These are phyloP conservation scores for Equus przewalskii DNA, from an alignment of 2,113 vertebrate species.

Conservation along the genomic window DNA sequence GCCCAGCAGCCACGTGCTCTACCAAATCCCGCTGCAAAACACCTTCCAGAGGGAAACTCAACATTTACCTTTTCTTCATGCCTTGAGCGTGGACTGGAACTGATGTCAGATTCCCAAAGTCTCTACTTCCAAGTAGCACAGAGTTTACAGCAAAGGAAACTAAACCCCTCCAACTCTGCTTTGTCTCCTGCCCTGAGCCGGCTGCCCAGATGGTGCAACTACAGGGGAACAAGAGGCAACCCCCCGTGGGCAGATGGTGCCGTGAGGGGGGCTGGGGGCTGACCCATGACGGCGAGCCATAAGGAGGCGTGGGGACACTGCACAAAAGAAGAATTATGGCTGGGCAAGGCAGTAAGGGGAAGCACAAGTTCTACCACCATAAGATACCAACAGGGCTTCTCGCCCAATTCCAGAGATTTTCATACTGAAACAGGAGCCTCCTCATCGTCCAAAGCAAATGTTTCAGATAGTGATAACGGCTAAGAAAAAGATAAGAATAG, in stretches of 20 bases:
- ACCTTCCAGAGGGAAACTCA: background rate
- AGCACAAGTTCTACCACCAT: background rate
- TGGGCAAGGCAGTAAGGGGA: background rate
- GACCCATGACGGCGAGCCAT: background rate
- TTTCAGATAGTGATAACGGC: background rate
- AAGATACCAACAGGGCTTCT: background rate
- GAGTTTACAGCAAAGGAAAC: background rate
- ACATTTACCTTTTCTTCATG: background rate
- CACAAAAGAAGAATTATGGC: background rate
- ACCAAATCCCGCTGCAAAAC: background rate
- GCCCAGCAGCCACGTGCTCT: background rate
- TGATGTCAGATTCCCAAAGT: background rate
- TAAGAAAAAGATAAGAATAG: background rate
- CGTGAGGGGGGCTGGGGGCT: background rate
- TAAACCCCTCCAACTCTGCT: background rate
- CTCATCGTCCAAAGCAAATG: background rate
- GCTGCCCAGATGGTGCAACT: background rate
- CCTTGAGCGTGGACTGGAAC: background rate
- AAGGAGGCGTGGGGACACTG: background rate
- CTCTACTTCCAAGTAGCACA: accelerated
- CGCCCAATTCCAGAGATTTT: background rate
- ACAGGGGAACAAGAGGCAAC: background rate
- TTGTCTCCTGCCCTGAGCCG: background rate
- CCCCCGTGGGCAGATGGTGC: background rate
- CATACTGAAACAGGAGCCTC: background rate